phyloP scores from a whole-genome alignment of 2,113 vertebrate genomes.

The Cyanoramphus novaezelandiae region DNA sequence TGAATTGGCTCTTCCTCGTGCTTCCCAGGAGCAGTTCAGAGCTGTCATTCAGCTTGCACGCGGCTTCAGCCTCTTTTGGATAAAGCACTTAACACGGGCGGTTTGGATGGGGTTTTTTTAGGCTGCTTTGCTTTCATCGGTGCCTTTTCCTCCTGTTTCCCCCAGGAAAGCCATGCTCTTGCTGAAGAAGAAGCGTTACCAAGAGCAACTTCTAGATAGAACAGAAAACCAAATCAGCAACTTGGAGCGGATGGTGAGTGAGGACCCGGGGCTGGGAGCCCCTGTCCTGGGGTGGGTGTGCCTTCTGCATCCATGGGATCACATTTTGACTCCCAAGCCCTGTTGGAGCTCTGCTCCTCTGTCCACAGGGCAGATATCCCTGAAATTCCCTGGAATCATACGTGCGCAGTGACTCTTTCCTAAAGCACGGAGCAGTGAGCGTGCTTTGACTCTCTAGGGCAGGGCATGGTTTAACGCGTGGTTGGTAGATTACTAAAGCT shows the following conservation, averaged over 20 bases:
- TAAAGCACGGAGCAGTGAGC: fast-evolving
- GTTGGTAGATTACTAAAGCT: fast-evolving
- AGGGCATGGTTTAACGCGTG: fast-evolving
- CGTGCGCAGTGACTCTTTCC: fast-evolving
- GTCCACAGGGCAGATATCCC: fast-evolving
- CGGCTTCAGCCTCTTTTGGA: neutral
- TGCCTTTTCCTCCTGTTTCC: neutral
- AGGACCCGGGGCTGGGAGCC: fast-evolving
- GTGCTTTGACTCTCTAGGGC: fast-evolving
- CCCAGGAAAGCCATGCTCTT: conserved; percentile 87
- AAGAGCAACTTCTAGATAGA: conserved; percentile 89
- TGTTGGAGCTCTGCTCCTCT: neutral
- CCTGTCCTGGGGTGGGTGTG: fast-evolving
- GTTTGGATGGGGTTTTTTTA: fast-evolving
- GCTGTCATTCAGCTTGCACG: fast-evolving
- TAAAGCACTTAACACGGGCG: fast-evolving
- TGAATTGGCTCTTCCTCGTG: fast-evolving
- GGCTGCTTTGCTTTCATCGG: neutral
- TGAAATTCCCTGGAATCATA: fast-evolving
- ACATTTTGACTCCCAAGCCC: fast-evolving
- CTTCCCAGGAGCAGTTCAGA: fast-evolving
- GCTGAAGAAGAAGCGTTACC: conserved; percentile 93
- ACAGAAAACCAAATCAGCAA: conserved; percentile 92
- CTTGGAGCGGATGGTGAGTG: conserved; percentile 87
- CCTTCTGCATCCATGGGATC: neutral